Evolutionary conservation across 2,888 invertebrate species (phyloP).

Genomic region (Chalcis sispes): DNA sequence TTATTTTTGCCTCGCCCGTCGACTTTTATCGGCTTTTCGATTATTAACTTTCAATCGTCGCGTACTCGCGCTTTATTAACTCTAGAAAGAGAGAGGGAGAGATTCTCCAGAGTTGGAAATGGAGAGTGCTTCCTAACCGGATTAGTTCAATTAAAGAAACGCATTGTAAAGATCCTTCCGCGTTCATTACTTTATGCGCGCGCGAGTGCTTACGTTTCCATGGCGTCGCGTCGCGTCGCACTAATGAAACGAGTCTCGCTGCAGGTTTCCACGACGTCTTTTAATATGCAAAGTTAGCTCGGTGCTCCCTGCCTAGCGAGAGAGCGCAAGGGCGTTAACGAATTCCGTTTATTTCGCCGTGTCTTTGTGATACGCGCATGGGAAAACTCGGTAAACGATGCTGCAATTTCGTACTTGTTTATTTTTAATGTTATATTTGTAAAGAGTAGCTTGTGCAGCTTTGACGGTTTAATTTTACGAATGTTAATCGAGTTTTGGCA

Average conservation of each 20-base stretch:
- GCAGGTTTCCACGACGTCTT: slow-evolving; percentile 58
- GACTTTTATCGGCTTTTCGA: slow-evolving; percentile 58
- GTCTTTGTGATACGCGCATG: neutral
- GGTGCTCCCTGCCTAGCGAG: slow-evolving; percentile 55
- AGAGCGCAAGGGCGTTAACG: slow-evolving; percentile 18
- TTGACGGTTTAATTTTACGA: too few species aligned
- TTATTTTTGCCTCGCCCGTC: neutral
- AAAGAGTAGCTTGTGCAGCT: too few species aligned
- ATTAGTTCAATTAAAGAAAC: slow-evolving; percentile 62
- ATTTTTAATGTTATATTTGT: neutral
- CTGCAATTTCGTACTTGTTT: neutral
- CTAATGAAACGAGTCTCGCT: slow-evolving; percentile 56
- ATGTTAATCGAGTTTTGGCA: too few species aligned
- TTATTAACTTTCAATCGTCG: slow-evolving; percentile 68
- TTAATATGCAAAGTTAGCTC: slow-evolving; percentile 71
- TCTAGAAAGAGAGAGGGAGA: too few species aligned
- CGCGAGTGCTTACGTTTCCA: too few species aligned
- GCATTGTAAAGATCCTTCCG: slow-evolving; percentile 44
- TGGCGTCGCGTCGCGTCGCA: slow-evolving; percentile 15
- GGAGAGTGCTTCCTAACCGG: slow-evolving; percentile 43
- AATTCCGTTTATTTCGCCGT: slow-evolving; percentile 21
- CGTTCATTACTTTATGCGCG: neutral
- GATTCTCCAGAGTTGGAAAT: too few species aligned
- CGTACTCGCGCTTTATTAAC: too few species aligned
- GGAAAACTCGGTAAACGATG: slow-evolving; percentile 15